Evolutionary conservation across 1,140 invertebrate species (phyloP), one percentile per base, ranked within the genome.

Genomic region (Hormaphis cornu): DNA sequence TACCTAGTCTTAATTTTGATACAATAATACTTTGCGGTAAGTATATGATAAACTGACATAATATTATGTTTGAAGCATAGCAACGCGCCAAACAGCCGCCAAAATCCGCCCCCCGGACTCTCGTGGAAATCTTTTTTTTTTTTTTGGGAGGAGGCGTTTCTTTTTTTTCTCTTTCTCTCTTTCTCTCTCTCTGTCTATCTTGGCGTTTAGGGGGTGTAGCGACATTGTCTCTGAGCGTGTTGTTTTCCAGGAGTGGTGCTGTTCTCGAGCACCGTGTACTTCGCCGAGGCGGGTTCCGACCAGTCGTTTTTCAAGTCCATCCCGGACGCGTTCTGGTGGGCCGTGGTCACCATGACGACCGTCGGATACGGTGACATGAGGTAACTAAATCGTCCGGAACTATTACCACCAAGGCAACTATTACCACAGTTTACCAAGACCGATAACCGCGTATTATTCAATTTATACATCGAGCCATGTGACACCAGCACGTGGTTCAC

Each of bases 271-370:
- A 88, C 96, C 77, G 94, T 98, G 78, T 99, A 97, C 88, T 98
- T 98, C 86, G 96, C 96, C 75, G 96, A 98, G 84, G 87, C 93
- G 78, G 91, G 97, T 81, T 92, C 88, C 80, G 89, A 90, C 82
- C 97, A 98, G 85, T 97, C 95, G 77, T 90, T 95, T 87, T 99
- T 98, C 88, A 95, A 95, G 85, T 96, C 93, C 81, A 98, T 98
- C 85, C 91, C 90, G 78, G 89, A 90, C 83, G 92, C 93, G 80
- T 98, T 98, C 86, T 98, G 95, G 96, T 98, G 95, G 94, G 91
- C 91, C 79, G 93, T 98, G 80, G 95, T 98, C 81, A 98, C 95
- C 81, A 98, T 98, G 95, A 91, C 94, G 75, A 96, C 93, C 73
- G 93, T 97, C 73, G 94, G 95, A 78, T 97, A 97, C 84, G 95